phyloP scores from a whole-genome alignment of 2,888 invertebrate species.

The Dasysyrphus tricinctus region DNA sequence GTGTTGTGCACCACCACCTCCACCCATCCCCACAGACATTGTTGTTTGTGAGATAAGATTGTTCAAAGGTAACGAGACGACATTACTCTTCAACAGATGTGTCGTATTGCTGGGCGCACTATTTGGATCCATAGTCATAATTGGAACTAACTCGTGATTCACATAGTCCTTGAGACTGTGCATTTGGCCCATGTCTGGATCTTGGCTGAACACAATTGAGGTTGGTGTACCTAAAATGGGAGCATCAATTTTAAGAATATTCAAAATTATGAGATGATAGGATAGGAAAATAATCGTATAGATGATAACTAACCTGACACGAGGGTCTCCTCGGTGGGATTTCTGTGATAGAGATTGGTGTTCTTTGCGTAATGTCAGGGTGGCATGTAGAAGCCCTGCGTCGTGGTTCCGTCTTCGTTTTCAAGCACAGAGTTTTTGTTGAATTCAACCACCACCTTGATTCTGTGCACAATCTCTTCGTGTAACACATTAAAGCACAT shows the following conservation, averaged over 20 bases:
- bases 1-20: conserved; percentile 67
- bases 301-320: conserved; percentile 82
- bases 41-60: conserved; percentile 74
- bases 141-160: conserved; percentile 83
- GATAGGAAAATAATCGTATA: not conserved
- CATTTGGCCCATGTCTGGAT: conserved; percentile 79
- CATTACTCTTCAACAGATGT: conserved; percentile 76
- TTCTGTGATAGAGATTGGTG: conserved; percentile 84
- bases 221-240: conserved; percentile 84
- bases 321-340: conserved; percentile 86
- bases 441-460: conserved; percentile 86
- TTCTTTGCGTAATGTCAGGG: conserved; percentile 83
- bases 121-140: conserved; percentile 83
- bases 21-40: conserved; percentile 71
- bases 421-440: conserved; percentile 79
- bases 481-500: conserved; percentile 96
- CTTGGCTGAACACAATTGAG: conserved; percentile 81
- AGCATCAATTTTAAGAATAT: not conserved
- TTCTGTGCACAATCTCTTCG: conserved; percentile 93
- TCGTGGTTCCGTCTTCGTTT: conserved; percentile 77
- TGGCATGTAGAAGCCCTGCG: conserved; percentile 79
- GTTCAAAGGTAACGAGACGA: conserved; percentile 76
- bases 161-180: conserved; percentile 83
- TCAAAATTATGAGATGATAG: not conserved
- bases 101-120: conserved; percentile 76